Conservation (phyloP, 64 coral and sea anemone species). For the Porites australiensis region DNA sequence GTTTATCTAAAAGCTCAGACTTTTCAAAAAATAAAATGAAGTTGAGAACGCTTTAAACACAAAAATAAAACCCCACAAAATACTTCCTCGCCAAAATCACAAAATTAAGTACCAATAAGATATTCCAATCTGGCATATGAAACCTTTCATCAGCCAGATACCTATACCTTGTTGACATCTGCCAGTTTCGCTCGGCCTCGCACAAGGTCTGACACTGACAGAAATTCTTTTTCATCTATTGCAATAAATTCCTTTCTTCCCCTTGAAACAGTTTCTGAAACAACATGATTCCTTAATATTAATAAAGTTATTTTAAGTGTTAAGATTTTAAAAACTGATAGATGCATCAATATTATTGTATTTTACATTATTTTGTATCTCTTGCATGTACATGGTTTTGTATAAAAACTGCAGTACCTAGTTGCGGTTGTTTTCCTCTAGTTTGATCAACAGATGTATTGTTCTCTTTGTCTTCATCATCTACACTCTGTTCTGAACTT, state of each 20-base stretch:
- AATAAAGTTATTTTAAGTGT: not conserved
- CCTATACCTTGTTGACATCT: constrained; percentile 90
- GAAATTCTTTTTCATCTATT: constrained; percentile 84
- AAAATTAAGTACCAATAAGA: too few relatives aligned
- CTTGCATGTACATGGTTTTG: too few relatives aligned
- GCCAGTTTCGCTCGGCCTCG: constrained; percentile 80
- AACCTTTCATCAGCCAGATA: not conserved
- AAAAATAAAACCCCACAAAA: too few relatives aligned
- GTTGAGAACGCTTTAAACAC: too few relatives aligned
- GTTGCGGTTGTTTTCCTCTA: not conserved
- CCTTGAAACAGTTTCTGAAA: constrained; percentile 4
- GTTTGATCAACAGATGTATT: not conserved
- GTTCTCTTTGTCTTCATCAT: constrained; percentile 39
- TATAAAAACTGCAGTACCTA: not conserved
- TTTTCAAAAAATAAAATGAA: too few relatives aligned
- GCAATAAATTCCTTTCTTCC: constrained; percentile 75
- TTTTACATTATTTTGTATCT: too few relatives aligned
- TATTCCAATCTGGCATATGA: too few relatives aligned
- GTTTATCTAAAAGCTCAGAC: too few relatives aligned
- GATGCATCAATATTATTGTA: too few relatives aligned
- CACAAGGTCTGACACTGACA: constrained; percentile 83
- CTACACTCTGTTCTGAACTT: constrained; percentile 15
- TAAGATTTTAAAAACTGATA: too few relatives aligned
- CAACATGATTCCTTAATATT: not conserved
- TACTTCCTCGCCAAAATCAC: too few relatives aligned